Evolutionary conservation across 2,113 vertebrate genomes (phyloP).

Genomic region (Erythrolamprus reginae): DNA sequence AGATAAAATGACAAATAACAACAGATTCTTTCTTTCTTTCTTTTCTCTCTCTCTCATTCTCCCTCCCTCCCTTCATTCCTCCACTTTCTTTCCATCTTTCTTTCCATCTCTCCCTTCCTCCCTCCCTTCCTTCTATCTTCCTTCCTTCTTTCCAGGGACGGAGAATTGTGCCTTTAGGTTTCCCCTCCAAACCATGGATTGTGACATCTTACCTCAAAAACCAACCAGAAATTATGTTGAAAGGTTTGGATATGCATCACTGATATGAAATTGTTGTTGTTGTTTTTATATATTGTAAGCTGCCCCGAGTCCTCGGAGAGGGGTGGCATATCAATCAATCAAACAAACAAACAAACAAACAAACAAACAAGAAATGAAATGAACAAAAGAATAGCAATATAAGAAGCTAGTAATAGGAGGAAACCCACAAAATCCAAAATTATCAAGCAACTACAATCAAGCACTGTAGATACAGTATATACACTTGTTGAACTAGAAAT

Average conservation of each 20-base stretch:
- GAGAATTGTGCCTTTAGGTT: constrained; percentile 61
- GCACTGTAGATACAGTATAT: background rate
- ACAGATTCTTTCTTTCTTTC: background rate
- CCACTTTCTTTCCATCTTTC: too few species aligned
- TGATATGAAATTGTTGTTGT: too few species aligned
- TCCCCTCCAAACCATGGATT: constrained; percentile 65
- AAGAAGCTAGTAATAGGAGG: background rate
- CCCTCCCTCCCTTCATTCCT: too few species aligned
- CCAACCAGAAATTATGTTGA: constrained; percentile 47
- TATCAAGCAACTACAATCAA: background rate
- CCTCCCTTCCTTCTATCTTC: accelerated
- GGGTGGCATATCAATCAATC: too few species aligned
- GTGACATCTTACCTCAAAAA: constrained; percentile 64
- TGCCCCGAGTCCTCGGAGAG: too few species aligned
- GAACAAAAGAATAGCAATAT: background rate
- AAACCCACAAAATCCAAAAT: background rate
- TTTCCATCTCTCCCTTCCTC: accelerated
- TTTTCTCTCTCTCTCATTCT: too few species aligned
- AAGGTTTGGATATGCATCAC: constrained; percentile 51
- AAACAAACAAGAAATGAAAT: too few species aligned
- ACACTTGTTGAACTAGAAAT: background rate
- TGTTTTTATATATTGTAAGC: too few species aligned
- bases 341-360: too few species aligned
- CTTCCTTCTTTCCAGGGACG: constrained; percentile 50
- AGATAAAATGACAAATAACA: background rate